Conservation (phyloP, 2,888 invertebrate species). For the Gasteruption jaculator region DNA sequence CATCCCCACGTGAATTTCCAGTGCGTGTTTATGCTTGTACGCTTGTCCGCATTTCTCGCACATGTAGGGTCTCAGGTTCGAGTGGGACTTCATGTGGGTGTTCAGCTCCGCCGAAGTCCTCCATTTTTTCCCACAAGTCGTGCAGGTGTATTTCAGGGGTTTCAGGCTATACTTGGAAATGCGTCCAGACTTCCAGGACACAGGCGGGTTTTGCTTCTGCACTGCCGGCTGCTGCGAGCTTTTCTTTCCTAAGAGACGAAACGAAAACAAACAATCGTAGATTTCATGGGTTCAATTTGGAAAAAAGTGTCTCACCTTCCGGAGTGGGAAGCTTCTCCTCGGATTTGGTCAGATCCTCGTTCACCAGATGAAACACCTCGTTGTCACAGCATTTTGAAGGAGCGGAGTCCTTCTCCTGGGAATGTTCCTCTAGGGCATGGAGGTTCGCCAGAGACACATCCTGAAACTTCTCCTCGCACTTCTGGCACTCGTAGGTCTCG, state of each 20-base stretch:
- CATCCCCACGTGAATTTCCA: conserved; percentile 60
- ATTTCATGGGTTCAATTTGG: too few relatives aligned
- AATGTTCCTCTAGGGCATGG: too few relatives aligned
- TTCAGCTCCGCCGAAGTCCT: conserved; percentile 31
- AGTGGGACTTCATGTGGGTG: conserved; percentile 35
- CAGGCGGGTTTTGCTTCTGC: too few relatives aligned
- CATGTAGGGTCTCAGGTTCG: conserved; percentile 37
- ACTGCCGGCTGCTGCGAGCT: too few relatives aligned
- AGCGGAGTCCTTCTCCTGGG: too few relatives aligned
- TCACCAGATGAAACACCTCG: too few relatives aligned
- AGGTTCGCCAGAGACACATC: conserved; percentile 12
- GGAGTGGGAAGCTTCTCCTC: too few relatives aligned
- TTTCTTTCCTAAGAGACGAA: too few relatives aligned
- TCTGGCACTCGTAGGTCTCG: conserved; percentile 18
- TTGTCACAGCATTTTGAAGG: too few relatives aligned
- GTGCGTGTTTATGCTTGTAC: conserved; percentile 61
- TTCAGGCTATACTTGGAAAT: conserved; percentile 27
- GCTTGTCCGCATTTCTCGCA: conserved; percentile 60
- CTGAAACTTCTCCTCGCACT: conserved; percentile 16
- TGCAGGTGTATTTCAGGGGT: conserved; percentile 30
- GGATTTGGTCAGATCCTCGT: too few relatives aligned
- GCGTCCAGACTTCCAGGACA: conserved; percentile 22
- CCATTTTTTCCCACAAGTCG: conserved; percentile 35
- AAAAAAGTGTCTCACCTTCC: too few relatives aligned
- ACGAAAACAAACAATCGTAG: too few relatives aligned